These are phyloP conservation scores for Buphagus erythrorhynchus DNA, from an alignment of 2,797 vertebrate species.

Conservation along the genomic window DNA sequence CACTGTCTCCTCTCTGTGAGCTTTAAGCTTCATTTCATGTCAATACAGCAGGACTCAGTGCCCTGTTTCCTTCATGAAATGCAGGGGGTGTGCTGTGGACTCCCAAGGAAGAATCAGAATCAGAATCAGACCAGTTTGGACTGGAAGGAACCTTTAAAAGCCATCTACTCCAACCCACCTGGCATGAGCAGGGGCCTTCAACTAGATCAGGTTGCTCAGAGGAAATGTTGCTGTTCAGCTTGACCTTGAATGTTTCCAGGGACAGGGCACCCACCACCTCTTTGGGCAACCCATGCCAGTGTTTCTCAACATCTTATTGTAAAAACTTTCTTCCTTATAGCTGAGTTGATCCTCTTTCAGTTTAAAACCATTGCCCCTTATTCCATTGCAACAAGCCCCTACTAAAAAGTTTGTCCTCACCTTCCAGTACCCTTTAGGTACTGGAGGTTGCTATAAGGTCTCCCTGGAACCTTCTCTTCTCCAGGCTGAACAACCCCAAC, in stretches of 20 bases:
- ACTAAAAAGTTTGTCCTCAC: neutral
- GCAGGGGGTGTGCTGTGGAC: neutral
- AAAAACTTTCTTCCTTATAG: neutral
- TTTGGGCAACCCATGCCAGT: neutral
- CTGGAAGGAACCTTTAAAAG: neutral
- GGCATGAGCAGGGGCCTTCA: neutral
- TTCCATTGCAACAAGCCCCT: neutral
- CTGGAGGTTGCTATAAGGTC: rapidly evolving
- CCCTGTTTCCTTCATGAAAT: rapidly evolving
- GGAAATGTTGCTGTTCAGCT: neutral
- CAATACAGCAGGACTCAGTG: neutral
- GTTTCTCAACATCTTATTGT: neutral
- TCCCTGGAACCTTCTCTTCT: neutral
- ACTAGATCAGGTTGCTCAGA: neutral
- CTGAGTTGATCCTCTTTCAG: neutral
- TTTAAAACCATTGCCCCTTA: neutral
- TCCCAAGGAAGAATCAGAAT: neutral
- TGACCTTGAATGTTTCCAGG: neutral
- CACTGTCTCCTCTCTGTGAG: neutral
- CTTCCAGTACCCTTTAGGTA: neutral
- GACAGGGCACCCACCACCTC: neutral
- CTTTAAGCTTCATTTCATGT: neutral
- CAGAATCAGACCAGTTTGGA: neutral
- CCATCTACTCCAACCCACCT: neutral
- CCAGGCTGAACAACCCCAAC: neutral